phyloP scores from a whole-genome alignment of 2,113 vertebrate genomes.

The Sisor rabdophorus region DNA sequence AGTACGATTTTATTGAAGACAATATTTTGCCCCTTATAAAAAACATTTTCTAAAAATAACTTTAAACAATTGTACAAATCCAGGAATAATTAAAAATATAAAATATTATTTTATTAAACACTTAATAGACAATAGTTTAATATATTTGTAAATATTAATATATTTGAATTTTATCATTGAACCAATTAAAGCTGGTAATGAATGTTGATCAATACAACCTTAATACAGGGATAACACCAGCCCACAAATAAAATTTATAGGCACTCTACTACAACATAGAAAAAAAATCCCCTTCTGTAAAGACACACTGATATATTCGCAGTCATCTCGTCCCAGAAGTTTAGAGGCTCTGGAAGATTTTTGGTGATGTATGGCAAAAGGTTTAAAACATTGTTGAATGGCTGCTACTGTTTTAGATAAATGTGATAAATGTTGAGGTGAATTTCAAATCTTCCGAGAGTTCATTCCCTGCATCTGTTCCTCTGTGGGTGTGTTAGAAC shows the following conservation, averaged over 20 bases:
- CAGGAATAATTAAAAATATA: not conserved
- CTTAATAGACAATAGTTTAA: not conserved
- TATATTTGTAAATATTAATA: not conserved
- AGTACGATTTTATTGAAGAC: too few species aligned
- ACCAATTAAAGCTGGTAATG: not conserved
- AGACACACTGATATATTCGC: not conserved
- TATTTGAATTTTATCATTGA: not conserved
- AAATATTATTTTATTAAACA: not conserved
- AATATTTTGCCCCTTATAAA: too few species aligned
- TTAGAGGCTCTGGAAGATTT: conserved; percentile 1
- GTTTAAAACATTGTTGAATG: conserved; percentile 9
- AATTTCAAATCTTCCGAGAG: conserved; percentile 17
- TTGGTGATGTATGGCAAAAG: not conserved
- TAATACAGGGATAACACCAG: not conserved
- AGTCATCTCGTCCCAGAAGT: not conserved
- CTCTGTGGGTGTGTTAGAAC: not conserved
- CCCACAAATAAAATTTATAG: not conserved
- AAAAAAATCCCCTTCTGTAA: not conserved
- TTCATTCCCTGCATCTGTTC: conserved; percentile 8
- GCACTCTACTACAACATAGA: not conserved
- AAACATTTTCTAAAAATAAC: not conserved
- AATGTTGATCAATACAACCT: not conserved
- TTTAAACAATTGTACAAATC: not conserved
- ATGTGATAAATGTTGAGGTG: conserved; percentile 3
- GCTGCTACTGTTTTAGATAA: conserved; percentile 15